Percentiles rank a stretch among this genome's conserved stretches.
Conservation (phyloP, 2,888 invertebrate species). For the Rhopalosiphum nymphaeae region DNA sequence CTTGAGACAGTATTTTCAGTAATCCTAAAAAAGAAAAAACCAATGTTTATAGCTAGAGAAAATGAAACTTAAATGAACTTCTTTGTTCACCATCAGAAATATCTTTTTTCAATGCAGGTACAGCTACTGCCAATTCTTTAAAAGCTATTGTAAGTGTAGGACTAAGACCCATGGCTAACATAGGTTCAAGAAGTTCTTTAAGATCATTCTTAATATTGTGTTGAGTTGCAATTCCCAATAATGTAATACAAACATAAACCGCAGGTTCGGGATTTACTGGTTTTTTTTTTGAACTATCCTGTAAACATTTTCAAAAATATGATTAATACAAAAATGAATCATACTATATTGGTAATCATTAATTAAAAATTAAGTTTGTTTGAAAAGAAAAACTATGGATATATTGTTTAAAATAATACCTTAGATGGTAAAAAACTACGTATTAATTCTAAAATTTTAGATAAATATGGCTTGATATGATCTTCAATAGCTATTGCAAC, state of each 20-base stretch:
- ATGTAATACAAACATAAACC: slow-evolving; percentile 92
- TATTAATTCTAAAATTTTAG: slow-evolving; percentile 87
- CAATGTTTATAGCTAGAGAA: neutral
- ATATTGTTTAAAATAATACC: slow-evolving; percentile 63
- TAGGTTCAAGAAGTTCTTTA: slow-evolving; percentile 86
- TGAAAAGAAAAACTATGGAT: neutral
- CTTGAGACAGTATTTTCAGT: slow-evolving; percentile 89
- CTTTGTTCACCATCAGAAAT: slow-evolving; percentile 81
- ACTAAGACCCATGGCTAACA: slow-evolving; percentile 93
- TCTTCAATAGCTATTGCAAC: slow-evolving; percentile 90
- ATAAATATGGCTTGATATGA: slow-evolving; percentile 84
- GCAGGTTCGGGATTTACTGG: slow-evolving; percentile 82
- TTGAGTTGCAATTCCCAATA: slow-evolving; percentile 89
- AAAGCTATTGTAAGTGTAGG: slow-evolving; percentile 91
- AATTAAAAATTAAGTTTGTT: neutral
- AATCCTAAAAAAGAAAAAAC: slow-evolving; percentile 73
- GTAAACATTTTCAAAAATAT: slow-evolving; percentile 67
- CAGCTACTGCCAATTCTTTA: slow-evolving; percentile 88
- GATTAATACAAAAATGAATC: slow-evolving; percentile 2
- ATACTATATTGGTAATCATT: neutral
- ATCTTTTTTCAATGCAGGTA: slow-evolving; percentile 87
- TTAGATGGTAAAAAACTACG: slow-evolving; percentile 80
- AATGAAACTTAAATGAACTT: neutral
- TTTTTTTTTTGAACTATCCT: slow-evolving; percentile 84
- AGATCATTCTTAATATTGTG: slow-evolving; percentile 83